A percentile compares a stretch with the other conserved stretches of the same genome.
Conservation (phyloP, 2,113 vertebrate species). For the Orthonyx spaldingii region DNA sequence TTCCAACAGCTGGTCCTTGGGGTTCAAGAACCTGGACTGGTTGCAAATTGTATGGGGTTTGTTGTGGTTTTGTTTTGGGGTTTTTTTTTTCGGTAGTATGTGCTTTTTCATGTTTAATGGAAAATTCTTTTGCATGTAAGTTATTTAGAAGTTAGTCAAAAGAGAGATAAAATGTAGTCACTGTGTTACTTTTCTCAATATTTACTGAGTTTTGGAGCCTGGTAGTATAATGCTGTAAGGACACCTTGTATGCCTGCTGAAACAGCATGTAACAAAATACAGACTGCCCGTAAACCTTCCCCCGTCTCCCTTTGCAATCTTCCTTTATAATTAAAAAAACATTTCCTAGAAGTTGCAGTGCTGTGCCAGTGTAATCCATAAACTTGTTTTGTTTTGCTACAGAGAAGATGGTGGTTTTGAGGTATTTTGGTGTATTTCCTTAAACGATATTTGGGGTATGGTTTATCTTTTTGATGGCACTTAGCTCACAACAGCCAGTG, state of each 20-base stretch:
- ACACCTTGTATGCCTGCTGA: slow-evolving; percentile 32
- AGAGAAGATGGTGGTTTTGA: not conserved
- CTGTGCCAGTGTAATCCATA: not conserved
- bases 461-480: not conserved
- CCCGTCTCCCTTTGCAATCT: not conserved
- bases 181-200: not conserved
- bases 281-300: not conserved
- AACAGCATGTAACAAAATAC: not conserved
- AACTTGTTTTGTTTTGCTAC: slow-evolving; percentile 7
- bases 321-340: slow-evolving; percentile 41
- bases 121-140: not conserved
- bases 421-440: not conserved
- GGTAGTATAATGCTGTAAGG: not conserved
- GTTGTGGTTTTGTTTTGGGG: not conserved
- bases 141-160: not conserved
- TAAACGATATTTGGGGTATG: not conserved
- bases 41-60: not conserved
- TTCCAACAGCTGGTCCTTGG: not conserved
- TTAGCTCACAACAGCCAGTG: not conserved
- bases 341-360: slow-evolving; percentile 7
- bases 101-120: not conserved
- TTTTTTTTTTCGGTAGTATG: accelerated
- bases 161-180: not conserved
- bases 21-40: not conserved
- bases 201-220: not conserved